Base-by-base conservation (phyloP, 2,888 invertebrate genomes). In the Lycophotia porphyrea region DNA sequence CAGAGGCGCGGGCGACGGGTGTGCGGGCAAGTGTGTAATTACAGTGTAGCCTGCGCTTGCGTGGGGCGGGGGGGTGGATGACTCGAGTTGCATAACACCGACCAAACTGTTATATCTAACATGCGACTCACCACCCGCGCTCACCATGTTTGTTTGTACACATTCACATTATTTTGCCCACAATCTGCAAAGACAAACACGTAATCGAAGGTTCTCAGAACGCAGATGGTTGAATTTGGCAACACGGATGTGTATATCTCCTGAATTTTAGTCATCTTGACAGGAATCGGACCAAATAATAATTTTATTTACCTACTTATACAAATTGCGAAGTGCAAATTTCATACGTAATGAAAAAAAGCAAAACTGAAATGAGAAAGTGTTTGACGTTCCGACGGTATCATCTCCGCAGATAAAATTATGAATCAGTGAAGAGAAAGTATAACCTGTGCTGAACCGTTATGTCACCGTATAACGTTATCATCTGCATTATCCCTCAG, bases 51-150 rank as follows among this genome's bases (percentile, higher is more conserved):
- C 89, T 90, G 91, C 88, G 88, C 87, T 81, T 78, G 86, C 85
- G 84, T 86, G 79, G 86, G 82, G 85, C 49, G 44, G 58, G 27
- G 78, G 73, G 61, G 15, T n/a, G 63, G 63, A 90, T 90, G 90
- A 85, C 89, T 93, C 93, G 76, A 82, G 87, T 95, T 95, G 94
- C 95, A 95, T 94, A 94, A 95, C 93, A 92, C 86, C 89, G 86
- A 80, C 86, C 91, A 81, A 90, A 89, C 91, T 90, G 91, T 89
- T 88, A 90, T 84, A 78, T 74, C 79, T 78, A 78, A 76, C 78
- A 74, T 73, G 80, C 81, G 70, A 83, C 74, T 77, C 81, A 85
- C 87, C 89, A 88, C 88, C 87, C 85, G 86, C 88, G 86, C 88
- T 89, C 85, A 89, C 89, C 87, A 90, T 88, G 87, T 91, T 89